These are phyloP conservation scores for Plemyria rubiginata DNA, from an alignment of 2,888 invertebrate genomes.

Conservation along the genomic window DNA sequence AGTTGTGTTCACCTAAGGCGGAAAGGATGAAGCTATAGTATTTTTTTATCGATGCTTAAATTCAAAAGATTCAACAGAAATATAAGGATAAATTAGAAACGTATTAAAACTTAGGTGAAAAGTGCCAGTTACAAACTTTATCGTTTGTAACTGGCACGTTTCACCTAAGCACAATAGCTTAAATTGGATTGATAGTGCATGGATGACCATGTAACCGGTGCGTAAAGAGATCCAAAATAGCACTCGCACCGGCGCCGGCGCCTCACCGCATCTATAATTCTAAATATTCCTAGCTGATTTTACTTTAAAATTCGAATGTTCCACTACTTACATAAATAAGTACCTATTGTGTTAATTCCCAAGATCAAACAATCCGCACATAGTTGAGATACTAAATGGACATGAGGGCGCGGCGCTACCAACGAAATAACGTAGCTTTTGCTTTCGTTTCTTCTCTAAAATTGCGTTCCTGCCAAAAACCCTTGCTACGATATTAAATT, in stretches of 20 bases:
- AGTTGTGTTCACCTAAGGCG: not conserved
- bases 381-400: constrained; percentile 57
- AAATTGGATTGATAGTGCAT: not conserved
- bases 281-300: constrained; percentile 62
- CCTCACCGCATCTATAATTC: constrained; percentile 55
- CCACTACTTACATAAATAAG: constrained; percentile 45
- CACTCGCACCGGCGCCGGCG: constrained; percentile 41
- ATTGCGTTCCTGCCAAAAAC: constrained; percentile 65
- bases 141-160: too few relatives aligned
- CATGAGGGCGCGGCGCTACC: constrained; percentile 33
- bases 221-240: constrained; percentile 58
- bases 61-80: too few relatives aligned
- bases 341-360: constrained; percentile 30
- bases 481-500: constrained; percentile 43
- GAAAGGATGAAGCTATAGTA: too few relatives aligned
- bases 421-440: constrained; percentile 23
- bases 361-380: constrained; percentile 6
- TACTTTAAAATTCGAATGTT: constrained; percentile 56
- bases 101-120: too few relatives aligned
- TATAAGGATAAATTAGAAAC: not conserved
- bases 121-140: too few relatives aligned
- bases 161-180: too few relatives aligned
- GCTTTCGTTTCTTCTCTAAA: constrained; percentile 51
- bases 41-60: too few relatives aligned
- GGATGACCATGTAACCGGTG: constrained; percentile 16